Evolutionary conservation across 2,113 vertebrate species (phyloP), one percentile per base, ranked within the genome.

Genomic region (Antigone vipio): DNA sequence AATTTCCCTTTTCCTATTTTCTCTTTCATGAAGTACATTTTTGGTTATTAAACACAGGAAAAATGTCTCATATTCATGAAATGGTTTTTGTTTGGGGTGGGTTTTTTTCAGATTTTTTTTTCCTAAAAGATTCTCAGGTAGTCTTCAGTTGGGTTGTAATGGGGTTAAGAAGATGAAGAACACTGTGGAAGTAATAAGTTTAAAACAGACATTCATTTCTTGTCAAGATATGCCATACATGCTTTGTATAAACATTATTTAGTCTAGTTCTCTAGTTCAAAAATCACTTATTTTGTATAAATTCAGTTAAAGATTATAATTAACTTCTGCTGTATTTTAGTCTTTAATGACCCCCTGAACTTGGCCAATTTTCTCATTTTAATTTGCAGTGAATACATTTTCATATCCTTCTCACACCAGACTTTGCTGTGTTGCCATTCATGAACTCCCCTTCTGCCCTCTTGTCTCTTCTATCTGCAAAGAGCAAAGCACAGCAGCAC

Each of bases 41-140:
- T 86, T 49, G 56, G 2, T 47, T 80, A 63, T 45, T 67, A 89
- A 91, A 45, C 19, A 76, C 4, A 55, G n/a, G 29, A 59, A 84
- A 52, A 38, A 38, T 38, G 0, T 50, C 38, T 60, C 26, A 21
- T 38, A 40, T 63, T 83, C 20, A 73, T 72, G 30, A 47, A 42
- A 3, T 21, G 9, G 0, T 0, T 12, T 11, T 44, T 60, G 8
- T 3, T 6, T n/a, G 21, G 6, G 2, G 0, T 6, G 49, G 49
- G 49, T 16, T 19, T 32, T 30, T 55, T 27, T 30, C 14, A 8
- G 49, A 13, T 30, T 49, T 49, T 60, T 73, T 59, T 87, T n/a
- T 77, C 12, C 10, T 59, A 26, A n/a, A 74, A 60, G 22, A 24
- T 77, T 71, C 35, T 5, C 15, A 77, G 2, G 5, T 60, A 59